phyloP scores from a whole-genome alignment of 2,113 vertebrate genomes.

The Zosterops pallidus region DNA sequence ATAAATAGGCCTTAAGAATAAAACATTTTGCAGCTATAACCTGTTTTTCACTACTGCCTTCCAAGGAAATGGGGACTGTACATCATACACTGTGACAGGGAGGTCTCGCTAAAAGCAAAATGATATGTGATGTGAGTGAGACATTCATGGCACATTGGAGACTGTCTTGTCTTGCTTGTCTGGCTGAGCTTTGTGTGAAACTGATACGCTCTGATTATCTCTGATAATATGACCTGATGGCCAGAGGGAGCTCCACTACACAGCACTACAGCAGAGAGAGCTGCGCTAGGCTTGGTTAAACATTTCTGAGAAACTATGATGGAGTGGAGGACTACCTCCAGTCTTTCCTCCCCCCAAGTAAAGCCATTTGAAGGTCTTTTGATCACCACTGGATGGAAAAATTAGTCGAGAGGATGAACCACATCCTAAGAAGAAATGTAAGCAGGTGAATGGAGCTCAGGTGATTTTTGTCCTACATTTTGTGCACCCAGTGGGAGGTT shows the following conservation, averaged over 20 bases:
- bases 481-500: neutral
- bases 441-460: neutral
- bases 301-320: neutral
- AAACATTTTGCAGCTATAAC: neutral
- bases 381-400: neutral
- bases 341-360: neutral
- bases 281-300: neutral
- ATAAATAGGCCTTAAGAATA: neutral
- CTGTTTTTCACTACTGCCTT: neutral
- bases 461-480: neutral
- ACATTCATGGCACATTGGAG: neutral
- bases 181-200: conserved; percentile 50
- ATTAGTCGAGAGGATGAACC: neutral
- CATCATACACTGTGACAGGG: conserved; percentile 12
- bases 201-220: conserved; percentile 41
- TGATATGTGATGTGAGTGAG: conserved; percentile 17
- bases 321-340: neutral
- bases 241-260: conserved; percentile 16
- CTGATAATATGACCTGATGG: conserved; percentile 44
- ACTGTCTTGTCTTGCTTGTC: conserved; percentile 46
- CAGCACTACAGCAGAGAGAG: neutral
- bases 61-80: neutral
- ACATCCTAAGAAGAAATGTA: neutral
- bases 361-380: neutral
- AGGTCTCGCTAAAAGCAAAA: conserved; percentile 57